Base-by-base conservation (phyloP, 2,113 vertebrate species). In the Pterocles orientalis region DNA sequence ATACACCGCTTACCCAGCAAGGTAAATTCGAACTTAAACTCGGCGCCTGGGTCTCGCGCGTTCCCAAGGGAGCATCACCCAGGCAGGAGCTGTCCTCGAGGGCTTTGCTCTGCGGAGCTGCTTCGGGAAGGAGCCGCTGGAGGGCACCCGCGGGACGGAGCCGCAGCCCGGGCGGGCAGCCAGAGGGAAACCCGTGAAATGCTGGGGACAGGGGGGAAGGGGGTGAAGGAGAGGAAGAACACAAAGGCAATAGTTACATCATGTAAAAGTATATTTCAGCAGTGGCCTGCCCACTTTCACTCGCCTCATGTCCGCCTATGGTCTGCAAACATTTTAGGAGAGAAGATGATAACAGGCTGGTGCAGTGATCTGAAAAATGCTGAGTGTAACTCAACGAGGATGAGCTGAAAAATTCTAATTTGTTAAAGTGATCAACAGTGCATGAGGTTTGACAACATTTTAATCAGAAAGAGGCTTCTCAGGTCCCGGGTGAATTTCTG, bases 101-200 rank as follows among this genome's bases (percentile, higher is more conserved):
- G 39, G 39, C 28, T 66, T 29, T 33, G 24, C 53, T 69, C 28
- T 26, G 19, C 45, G 3, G 60, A 18, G 25, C 14, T 29, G 43
- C 92, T 88, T 17, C 41, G 5, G 41, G 43, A 26, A 73, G 50
- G 39, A 50, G 73, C 76, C 96, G 10, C 94, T 86, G 94, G 97
- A 88, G 94, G 96, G 93, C 97, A 92, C 41, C 94, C 87, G 60
- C 29, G 81, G 86, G 56, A 56, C 20, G n/a, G 70, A 36, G 79
- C 43, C n/a, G 64, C 29, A 10, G 43, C 21, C 7, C 10, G 33
- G 57, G 33, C 14, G 13, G 36, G n/a, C n/a, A 5, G 48, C 41
- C 64, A 4, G 28, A 15, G 36, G 34, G 7, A 65, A 76, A 69
- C 51, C 16, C 54, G 1, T 5, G 10, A 5, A 57, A 3, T 8